Percentiles rank a stretch among this genome's conserved stretches.
These are phyloP conservation scores for Euclidia mi DNA, from an alignment of 2,888 invertebrate species.

Conservation along the genomic window DNA sequence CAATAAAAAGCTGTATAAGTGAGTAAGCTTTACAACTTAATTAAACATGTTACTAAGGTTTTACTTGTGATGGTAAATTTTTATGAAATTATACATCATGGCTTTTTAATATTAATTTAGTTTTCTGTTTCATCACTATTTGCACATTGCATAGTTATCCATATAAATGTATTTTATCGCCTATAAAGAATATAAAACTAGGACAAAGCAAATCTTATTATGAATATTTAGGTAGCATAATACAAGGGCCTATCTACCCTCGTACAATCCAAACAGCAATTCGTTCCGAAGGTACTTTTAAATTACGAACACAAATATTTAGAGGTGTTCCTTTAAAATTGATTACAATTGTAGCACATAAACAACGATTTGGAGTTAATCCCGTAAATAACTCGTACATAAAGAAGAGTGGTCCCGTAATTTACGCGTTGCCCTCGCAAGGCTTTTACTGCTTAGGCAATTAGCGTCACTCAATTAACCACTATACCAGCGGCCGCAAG, in stretches of 20 bases:
- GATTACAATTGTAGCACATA: constrained; percentile 61
- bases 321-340: constrained; percentile 30
- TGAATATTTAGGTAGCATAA: too few species aligned
- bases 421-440: constrained; percentile 75
- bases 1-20: too few species aligned
- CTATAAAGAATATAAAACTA: too few species aligned
- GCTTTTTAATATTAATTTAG: too few species aligned
- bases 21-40: too few species aligned
- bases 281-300: constrained; percentile 14
- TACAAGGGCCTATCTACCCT: background rate
- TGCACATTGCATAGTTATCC: too few species aligned
- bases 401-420: constrained; percentile 77
- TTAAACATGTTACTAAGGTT: too few species aligned
- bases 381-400: constrained; percentile 69
- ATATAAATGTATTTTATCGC: too few species aligned
- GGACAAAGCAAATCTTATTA: too few species aligned
- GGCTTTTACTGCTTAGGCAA: constrained; percentile 87
- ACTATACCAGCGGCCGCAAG: constrained; percentile 76
- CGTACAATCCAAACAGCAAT: constrained; percentile 11
- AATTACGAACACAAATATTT: constrained; percentile 28
- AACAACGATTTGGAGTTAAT: constrained; percentile 68
- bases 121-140: too few species aligned
- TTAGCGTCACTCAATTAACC: constrained; percentile 89
- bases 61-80: too few species aligned
- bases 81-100: too few species aligned